These are phyloP conservation scores for Turritopsis dohrnii DNA, from an alignment of 30 jellyfish, hydroid and myxozoan species.

Conservation along the genomic window DNA sequence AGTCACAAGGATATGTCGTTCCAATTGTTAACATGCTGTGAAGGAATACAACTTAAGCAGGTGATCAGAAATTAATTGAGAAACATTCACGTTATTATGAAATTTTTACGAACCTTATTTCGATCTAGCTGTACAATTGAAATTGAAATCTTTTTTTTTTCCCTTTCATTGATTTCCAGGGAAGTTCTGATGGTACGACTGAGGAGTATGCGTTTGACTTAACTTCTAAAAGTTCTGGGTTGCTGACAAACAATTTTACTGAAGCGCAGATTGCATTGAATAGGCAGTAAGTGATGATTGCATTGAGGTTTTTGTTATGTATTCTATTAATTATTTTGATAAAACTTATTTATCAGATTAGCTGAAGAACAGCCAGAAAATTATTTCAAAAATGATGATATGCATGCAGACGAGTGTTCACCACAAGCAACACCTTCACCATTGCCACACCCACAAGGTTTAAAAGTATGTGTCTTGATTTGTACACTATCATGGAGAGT, in stretches of 20 bases:
- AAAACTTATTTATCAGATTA: too few species aligned
- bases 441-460: background rate
- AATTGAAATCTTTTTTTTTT: background rate
- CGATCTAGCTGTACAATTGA: too few species aligned
- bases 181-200: background rate
- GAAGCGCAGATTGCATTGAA: background rate
- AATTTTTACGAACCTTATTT: too few species aligned
- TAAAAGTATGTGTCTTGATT: background rate
- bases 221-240: background rate
- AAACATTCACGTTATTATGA: background rate
- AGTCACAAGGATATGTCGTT: background rate
- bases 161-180: background rate
- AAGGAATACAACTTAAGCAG: background rate
- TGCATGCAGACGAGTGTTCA: background rate
- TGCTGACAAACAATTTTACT: background rate
- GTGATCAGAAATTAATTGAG: background rate
- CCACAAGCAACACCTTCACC: constrained; percentile 1
- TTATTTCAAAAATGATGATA: background rate
- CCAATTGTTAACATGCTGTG: constrained; percentile 1
- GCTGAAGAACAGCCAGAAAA: background rate
- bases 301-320: background rate
- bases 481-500: background rate
- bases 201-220: background rate
- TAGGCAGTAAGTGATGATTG: background rate
- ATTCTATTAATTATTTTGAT: background rate